A percentile compares a stretch with the other conserved stretches of the same genome.
Conservation (phyloP, 35 echinoderm and acorn worm genomes). For the Ophiothrix spiculata region DNA sequence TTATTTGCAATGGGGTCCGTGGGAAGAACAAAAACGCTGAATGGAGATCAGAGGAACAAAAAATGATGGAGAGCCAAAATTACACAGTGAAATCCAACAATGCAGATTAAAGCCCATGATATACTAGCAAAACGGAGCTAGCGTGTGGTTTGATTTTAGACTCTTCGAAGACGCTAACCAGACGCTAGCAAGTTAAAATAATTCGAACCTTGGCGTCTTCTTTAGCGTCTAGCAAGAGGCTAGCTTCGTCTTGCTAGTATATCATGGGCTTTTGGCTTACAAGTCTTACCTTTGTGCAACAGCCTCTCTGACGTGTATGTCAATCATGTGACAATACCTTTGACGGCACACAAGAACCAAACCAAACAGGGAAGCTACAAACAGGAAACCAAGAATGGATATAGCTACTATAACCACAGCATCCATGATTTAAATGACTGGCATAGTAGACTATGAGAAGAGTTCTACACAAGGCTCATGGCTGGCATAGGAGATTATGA, state of each 20-base stretch:
- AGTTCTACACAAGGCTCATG: too few species aligned
- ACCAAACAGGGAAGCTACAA: conserved; percentile 65
- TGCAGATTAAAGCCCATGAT: too few species aligned
- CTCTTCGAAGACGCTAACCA: not conserved
- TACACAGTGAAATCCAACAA: too few species aligned
- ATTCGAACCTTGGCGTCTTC: too few species aligned
- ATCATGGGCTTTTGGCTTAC: not conserved
- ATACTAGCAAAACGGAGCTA: not conserved
- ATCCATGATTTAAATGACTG: not conserved
- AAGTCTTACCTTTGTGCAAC: conserved; percentile 43
- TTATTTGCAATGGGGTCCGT: too few species aligned
- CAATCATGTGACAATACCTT: conserved; percentile 82
- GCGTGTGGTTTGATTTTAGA: not conserved
- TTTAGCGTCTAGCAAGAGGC: not conserved
- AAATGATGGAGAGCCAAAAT: too few species aligned
- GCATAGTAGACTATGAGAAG: not conserved
- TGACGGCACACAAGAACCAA: conserved; percentile 79
- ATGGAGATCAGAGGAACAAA: not conserved
- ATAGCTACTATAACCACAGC: conserved; percentile 63
- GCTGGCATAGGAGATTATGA: too few species aligned
- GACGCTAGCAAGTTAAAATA: too few species aligned
- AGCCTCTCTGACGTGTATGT: conserved; percentile 71
- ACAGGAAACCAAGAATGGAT: conserved; percentile 74
- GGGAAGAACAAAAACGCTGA: too few species aligned
- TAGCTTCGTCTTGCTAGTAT: not conserved